Evolutionary conservation across 2,888 invertebrate genomes (phyloP).

Genomic region (Parnassius apollo): DNA sequence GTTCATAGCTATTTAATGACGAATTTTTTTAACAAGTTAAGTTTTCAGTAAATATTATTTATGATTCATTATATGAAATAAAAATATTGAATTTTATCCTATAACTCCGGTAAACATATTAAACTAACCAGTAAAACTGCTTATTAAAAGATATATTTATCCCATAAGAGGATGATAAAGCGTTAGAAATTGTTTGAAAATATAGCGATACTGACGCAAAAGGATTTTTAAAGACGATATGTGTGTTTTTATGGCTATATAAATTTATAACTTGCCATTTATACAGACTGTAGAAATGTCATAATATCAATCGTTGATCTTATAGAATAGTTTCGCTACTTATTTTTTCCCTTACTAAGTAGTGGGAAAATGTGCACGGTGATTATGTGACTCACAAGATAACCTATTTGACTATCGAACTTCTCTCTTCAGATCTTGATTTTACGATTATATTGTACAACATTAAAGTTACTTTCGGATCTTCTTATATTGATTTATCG

Average conservation of each 20-base stretch:
- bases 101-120: background rate
- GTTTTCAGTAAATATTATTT: background rate
- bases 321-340: background rate
- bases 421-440: no score
- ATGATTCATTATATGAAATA: background rate
- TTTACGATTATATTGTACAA: no score
- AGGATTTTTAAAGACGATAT: conserved; percentile 4
- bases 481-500: no score
- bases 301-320: background rate
- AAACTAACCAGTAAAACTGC: background rate
- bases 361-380: no score
- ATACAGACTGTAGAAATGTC: background rate
- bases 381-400: no score
- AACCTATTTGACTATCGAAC: no score
- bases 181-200: conserved; percentile 4
- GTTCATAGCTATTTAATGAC: no score
- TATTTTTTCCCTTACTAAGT: no score
- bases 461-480: no score
- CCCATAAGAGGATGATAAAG: conserved; percentile 13
- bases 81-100: conserved; percentile 5
- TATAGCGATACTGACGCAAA: conserved; percentile 3
- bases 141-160: conserved; percentile 11
- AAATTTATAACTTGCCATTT: conserved; percentile 5
- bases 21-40: no score
- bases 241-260: conserved; percentile 8